Conservation (phyloP, 2,113 vertebrate genomes). For the Merops nubicus region DNA sequence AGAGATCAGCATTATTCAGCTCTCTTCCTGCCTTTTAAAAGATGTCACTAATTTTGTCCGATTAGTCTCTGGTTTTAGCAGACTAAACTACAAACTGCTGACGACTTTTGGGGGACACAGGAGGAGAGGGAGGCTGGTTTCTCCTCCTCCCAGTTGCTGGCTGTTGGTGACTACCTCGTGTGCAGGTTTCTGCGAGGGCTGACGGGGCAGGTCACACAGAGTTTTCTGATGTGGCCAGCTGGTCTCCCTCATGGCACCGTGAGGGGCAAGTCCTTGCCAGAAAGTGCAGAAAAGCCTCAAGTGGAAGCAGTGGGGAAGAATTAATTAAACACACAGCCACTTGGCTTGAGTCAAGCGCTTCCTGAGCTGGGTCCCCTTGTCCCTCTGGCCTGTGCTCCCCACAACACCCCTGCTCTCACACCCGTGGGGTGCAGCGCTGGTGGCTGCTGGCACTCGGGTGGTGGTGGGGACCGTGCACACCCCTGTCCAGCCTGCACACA, state of each 20-base stretch:
- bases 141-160: rapidly evolving
- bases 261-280: neutral
- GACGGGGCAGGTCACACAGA: neutral
- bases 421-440: rapidly evolving
- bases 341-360: neutral
- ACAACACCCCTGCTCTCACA: rapidly evolving
- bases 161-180: neutral
- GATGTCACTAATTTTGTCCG: neutral
- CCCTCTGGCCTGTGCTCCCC: rapidly evolving
- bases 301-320: neutral
- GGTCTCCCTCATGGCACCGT: neutral
- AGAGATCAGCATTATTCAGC: constrained; percentile 6
- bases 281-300: neutral
- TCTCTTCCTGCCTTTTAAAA: neutral
- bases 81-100: neutral
- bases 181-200: neutral
- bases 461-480: neutral
- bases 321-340: neutral
- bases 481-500: neutral
- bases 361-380: neutral
- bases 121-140: neutral
- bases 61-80: neutral
- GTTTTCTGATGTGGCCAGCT: neutral
- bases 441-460: rapidly evolving
- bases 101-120: neutral